Evolutionary conservation across 2,797 vertebrate genomes (phyloP).

Genomic region (Hozukius guyotensis): DNA sequence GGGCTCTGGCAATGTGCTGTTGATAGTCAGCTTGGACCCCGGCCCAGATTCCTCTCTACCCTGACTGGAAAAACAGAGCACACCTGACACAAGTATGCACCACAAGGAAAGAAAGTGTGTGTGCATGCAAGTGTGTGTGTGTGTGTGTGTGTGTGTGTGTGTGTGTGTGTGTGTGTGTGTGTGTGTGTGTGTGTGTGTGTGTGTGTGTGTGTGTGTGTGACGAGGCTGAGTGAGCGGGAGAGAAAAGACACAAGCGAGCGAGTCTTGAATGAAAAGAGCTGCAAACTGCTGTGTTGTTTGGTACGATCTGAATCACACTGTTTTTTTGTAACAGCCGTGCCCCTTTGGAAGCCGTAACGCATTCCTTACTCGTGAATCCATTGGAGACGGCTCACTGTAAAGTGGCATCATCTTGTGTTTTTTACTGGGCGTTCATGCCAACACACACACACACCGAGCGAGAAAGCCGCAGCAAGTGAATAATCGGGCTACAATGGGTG

Average conservation of each 20-base stretch:
- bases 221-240: slow-evolving; percentile 29
- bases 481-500: slow-evolving; percentile 12
- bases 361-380: slow-evolving; percentile 54
- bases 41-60: slow-evolving; percentile 82
- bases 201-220: slow-evolving; percentile 3
- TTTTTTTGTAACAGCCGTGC: slow-evolving; percentile 40
- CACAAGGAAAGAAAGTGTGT: slow-evolving; percentile 53
- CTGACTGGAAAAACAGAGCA: slow-evolving; percentile 83
- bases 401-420: slow-evolving; percentile 28
- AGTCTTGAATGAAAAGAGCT: slow-evolving; percentile 54
- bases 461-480: slow-evolving; percentile 25
- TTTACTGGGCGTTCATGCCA: slow-evolving; percentile 9
- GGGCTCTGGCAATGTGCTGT: slow-evolving; percentile 64
- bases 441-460: neutral
- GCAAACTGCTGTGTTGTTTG: slow-evolving; percentile 47
- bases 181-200: slow-evolving; percentile 6
- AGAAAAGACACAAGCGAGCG: neutral
- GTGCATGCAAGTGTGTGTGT: slow-evolving; percentile 24
- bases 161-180: slow-evolving; percentile 29
- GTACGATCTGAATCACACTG: slow-evolving; percentile 34
- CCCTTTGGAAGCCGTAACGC: slow-evolving; percentile 29
- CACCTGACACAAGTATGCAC: slow-evolving; percentile 83
- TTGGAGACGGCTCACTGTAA: slow-evolving; percentile 17
- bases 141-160: slow-evolving; percentile 46
- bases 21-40: slow-evolving; percentile 79